Conservation (phyloP, 2,888 invertebrate species). For the Lamproptera curius region DNA sequence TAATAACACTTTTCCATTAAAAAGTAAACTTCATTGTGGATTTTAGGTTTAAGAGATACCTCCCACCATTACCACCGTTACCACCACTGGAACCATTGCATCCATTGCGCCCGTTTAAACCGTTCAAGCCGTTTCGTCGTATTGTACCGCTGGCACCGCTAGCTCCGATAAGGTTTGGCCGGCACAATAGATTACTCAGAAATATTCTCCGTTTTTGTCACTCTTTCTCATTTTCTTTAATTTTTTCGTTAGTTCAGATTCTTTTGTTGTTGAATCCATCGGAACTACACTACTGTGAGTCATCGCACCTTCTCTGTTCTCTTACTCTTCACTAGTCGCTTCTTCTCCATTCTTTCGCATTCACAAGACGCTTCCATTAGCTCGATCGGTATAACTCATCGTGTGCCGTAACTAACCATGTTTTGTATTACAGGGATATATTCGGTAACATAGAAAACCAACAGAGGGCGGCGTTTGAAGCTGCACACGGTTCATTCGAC, state of each 20-base stretch:
- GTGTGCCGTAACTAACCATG: slow-evolving; percentile 6
- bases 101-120: slow-evolving; percentile 9
- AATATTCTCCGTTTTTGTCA: neutral
- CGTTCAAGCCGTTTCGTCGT: slow-evolving; percentile 5
- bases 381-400: neutral
- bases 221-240: neutral
- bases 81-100: slow-evolving; percentile 10
- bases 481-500: slow-evolving; percentile 63
- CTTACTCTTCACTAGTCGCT: neutral
- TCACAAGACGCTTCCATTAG: slow-evolving; percentile 12
- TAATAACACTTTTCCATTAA: no score
- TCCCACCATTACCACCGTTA: slow-evolving; percentile 12
- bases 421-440: slow-evolving; percentile 51
- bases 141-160: slow-evolving; percentile 13
- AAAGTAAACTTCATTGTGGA: slow-evolving; percentile 22
- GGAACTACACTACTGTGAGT: no score
- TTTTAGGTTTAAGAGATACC: slow-evolving; percentile 23
- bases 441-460: slow-evolving; percentile 48
- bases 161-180: slow-evolving; percentile 8
- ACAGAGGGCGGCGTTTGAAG: slow-evolving; percentile 47
- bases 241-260: no score
- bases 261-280: no score
- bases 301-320: neutral
- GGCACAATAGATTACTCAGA: neutral
- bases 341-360: neutral